Conservation (phyloP, 2,113 vertebrate genomes). For the Callopanchax toddi region DNA sequence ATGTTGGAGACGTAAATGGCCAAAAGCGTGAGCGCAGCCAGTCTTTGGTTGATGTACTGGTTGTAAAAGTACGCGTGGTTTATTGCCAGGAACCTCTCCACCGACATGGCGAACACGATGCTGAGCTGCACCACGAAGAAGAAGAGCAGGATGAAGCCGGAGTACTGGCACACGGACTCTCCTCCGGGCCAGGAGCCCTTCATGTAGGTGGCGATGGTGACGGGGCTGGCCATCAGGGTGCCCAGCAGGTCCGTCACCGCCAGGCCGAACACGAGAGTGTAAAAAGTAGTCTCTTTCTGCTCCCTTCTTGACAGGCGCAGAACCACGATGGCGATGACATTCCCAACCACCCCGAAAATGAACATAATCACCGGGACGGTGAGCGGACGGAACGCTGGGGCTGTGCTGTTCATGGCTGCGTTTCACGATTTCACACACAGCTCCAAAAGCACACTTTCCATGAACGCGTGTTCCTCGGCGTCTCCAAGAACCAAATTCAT, state of each 20-base stretch:
- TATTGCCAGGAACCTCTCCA: conserved; percentile 95
- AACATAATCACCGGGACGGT: conserved; percentile 95
- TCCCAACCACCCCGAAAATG: conserved; percentile 94
- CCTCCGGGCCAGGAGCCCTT: conserved; percentile 89
- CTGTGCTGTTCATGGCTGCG: conserved; percentile 41
- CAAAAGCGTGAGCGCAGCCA: conserved; percentile 87
- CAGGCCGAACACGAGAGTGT: conserved; percentile 92
- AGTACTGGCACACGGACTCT: conserved; percentile 88
- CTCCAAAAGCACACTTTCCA: conserved; percentile 10
- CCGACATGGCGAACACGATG: conserved; percentile 96
- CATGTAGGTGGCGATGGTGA: conserved; percentile 93
- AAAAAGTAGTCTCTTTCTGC: conserved; percentile 96
- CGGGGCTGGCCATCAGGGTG: conserved; percentile 92
- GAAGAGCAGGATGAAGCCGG: conserved; percentile 95
- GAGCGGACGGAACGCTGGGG: conserved; percentile 21
- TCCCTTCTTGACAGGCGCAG: conserved; percentile 92
- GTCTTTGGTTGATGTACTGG: conserved; percentile 89
- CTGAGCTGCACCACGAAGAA: conserved; percentile 93
- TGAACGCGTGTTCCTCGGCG: conserved; percentile 7
- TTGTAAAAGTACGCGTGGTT: conserved; percentile 98
- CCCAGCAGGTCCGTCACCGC: conserved; percentile 94
- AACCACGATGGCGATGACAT: conserved; percentile 92
- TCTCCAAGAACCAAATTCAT: conserved; percentile 35
- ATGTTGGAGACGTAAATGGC: conserved; percentile 86
- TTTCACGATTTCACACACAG: conserved; percentile 14